phyloP scores from a whole-genome alignment of 2,888 invertebrate species.

The Xestia c-nigrum region DNA sequence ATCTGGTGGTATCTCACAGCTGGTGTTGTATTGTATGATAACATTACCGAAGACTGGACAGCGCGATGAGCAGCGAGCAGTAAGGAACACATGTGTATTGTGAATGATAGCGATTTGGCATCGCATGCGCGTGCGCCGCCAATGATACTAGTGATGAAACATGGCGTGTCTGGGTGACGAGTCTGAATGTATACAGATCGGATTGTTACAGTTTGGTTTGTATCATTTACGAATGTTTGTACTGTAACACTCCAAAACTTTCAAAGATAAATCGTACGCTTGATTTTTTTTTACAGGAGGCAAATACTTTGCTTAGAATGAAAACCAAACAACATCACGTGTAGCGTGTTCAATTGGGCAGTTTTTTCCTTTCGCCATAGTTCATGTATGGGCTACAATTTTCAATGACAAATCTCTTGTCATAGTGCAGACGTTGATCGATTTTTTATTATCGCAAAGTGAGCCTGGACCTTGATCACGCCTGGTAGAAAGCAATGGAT shows the following conservation, averaged over 20 bases:
- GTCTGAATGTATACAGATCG: constrained; percentile 22
- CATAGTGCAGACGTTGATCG: no score
- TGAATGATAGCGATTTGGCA: constrained; percentile 39
- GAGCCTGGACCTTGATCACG: no score
- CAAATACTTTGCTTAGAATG: neutral
- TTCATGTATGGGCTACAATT: neutral
- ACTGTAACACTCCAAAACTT: neutral
- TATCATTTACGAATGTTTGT: constrained; percentile 17
- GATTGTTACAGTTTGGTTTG: constrained; percentile 18
- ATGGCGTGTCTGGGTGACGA: constrained; percentile 11
- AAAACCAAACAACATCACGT: neutral
- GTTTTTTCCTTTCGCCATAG: neutral
- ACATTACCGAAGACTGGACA: constrained; percentile 31
- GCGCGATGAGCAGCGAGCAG: constrained; percentile 28
- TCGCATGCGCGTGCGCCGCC: neutral
- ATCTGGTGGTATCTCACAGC: constrained; percentile 40
- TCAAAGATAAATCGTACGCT: neutral
- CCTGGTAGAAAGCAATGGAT: no score
- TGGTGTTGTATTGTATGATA: constrained; percentile 32
- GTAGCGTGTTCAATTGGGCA: neutral
- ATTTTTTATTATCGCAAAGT: no score
- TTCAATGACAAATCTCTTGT: neutral
- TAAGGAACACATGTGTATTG: constrained; percentile 13
- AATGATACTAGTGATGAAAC: constrained; percentile 19
- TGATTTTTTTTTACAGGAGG: no score